Base-by-base conservation (phyloP, 2,113 vertebrate species). In the Pitta sordida region DNA sequence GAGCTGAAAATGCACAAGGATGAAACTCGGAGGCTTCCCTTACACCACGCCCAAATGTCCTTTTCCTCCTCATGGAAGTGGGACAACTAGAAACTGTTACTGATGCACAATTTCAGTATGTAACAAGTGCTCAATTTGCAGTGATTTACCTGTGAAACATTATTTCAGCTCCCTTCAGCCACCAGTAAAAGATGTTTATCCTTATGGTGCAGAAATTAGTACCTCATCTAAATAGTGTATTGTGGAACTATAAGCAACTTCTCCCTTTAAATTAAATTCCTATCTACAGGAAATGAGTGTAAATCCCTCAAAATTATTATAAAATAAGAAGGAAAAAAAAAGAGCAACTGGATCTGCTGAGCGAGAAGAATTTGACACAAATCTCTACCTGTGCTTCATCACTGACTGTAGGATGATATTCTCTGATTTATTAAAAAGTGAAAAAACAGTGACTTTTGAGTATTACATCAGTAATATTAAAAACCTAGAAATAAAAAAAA, bases 1-100 rank as follows among this genome's bases (percentile, higher is more conserved):
- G 32, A 75, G n/a, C 32, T 37, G 15, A 51, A 82, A 70, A 48
- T 3, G 3, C 0, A 0, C 5, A 64, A 37, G 16, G 51, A 39
- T 24, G 20, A 64, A 62, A 20, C 18, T 34, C 2, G 4, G 46
- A 49, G 3, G 20, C 20, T 32, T 27, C 21, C 23, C 13, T 56
- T 41, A 26, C 8, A 24, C 10, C n/a, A 53, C 8, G 83, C 36
- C 3, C 41, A 29, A 67, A 51, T 2, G 4, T 16, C 37, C 12
- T 22, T 59, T 46, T 83, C 29, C 41, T 49, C 19, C 32, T 67
- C 20, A 44, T 23, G 6, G 5, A 58, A 70, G 27, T 7, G 13
- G 75, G 17, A 63, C 13, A 63, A 53, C 15, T 34, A 32, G 11
- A 26, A 62, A 67, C 29, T 20, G 9, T 10, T 32, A 37, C 1